Conservation (phyloP, 1,140 invertebrate genomes). For the Drosophila rufa region DNA sequence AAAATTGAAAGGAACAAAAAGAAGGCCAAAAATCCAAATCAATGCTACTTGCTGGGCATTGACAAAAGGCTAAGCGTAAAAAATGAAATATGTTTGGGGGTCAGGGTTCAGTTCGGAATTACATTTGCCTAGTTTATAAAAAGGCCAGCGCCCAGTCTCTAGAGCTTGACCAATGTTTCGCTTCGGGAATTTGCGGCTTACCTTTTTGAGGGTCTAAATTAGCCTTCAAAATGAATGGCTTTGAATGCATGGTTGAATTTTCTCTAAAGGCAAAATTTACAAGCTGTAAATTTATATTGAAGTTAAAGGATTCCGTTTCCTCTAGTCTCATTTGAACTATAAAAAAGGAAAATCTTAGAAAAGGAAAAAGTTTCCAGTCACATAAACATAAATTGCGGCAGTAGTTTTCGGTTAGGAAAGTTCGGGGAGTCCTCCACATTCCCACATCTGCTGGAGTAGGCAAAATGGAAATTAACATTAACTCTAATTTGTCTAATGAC, state of each 20-base stretch:
- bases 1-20: conserved; percentile 60
- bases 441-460: conserved; percentile 9
- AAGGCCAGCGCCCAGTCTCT: conserved; percentile 35
- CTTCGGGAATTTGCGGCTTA: conserved; percentile 38
- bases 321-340: conserved; percentile 75
- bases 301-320: conserved; percentile 44
- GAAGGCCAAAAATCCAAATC: conserved; percentile 57
- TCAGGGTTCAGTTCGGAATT: conserved; percentile 49
- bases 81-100: conserved; percentile 72
- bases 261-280: conserved; percentile 52
- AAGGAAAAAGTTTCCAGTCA: conserved; percentile 71
- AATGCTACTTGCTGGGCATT: conserved; percentile 65
- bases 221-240: conserved; percentile 48
- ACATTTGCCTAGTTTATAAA: conserved; percentile 74
- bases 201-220: conserved; percentile 51
- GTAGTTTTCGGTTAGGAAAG: conserved; percentile 73
- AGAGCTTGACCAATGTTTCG: conserved; percentile 64
- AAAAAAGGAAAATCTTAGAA: conserved; percentile 41
- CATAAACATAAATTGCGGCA: conserved; percentile 81
- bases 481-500: conserved; percentile 78
- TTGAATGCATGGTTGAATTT: conserved; percentile 60
- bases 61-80: conserved; percentile 64
- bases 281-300: conserved; percentile 72
- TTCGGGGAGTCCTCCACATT: conserved; percentile 26
- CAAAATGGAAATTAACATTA: conserved; percentile 64